Evolutionary conservation across 2,888 invertebrate species (phyloP).

Genomic region (Cephonodes hylas): DNA sequence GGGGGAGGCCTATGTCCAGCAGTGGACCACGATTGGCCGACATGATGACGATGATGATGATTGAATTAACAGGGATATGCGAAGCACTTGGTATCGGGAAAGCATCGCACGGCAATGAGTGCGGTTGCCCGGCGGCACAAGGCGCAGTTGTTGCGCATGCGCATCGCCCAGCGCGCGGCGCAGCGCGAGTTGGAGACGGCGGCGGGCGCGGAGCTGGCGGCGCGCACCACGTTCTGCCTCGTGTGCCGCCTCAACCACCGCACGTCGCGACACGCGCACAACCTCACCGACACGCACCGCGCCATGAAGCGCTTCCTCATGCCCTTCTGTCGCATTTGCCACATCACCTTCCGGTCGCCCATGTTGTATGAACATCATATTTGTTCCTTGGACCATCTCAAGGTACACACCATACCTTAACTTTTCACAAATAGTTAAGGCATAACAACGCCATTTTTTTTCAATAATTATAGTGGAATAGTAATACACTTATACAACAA

Average conservation of each 20-base stretch:
- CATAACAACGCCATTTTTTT: too few relatives aligned
- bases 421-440: too few relatives aligned
- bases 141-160: conserved; percentile 87
- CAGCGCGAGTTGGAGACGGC: conserved; percentile 89
- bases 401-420: too few relatives aligned
- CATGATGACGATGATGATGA: too few relatives aligned
- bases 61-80: conserved; percentile 82
- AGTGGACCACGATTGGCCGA: too few relatives aligned
- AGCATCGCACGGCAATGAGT: conserved; percentile 87
- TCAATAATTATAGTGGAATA: too few relatives aligned
- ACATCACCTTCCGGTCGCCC: conserved; percentile 89
- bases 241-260: conserved; percentile 89
- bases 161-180: conserved; percentile 88
- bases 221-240: conserved; percentile 85
- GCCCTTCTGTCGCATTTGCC: conserved; percentile 90
- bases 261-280: conserved; percentile 88
- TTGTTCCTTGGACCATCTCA: conserved; percentile 89
- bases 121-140: conserved; percentile 88
- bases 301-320: conserved; percentile 92
- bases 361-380: conserved; percentile 93
- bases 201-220: conserved; percentile 81
- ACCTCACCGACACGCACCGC: conserved; percentile 89
- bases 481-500: too few relatives aligned
- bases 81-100: conserved; percentile 85
- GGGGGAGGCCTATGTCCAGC: too few relatives aligned